phyloP scores from a whole-genome alignment of 2,888 invertebrate genomes.

The Apamea crenata region DNA sequence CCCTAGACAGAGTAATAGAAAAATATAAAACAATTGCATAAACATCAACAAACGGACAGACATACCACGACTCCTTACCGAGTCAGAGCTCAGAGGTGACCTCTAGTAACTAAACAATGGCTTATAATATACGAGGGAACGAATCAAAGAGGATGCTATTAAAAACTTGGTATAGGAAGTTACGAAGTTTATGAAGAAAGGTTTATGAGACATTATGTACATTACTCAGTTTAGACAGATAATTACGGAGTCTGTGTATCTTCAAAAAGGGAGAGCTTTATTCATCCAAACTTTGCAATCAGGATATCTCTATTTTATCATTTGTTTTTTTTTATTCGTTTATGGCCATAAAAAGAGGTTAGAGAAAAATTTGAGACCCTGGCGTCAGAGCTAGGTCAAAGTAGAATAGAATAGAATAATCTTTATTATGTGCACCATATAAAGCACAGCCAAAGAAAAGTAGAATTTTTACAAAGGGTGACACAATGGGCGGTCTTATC shows the following conservation, averaged over 20 bases:
- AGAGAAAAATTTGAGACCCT: background rate
- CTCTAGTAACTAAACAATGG: constrained; percentile 70
- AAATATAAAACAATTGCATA: constrained; percentile 88
- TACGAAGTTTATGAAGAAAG: constrained; percentile 44
- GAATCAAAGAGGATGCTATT: constrained; percentile 57
- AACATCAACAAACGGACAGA: constrained; percentile 79
- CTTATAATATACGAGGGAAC: constrained; percentile 58
- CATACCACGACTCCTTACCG: constrained; percentile 77
- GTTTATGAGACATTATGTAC: constrained; percentile 41
- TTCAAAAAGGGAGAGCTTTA: constrained; percentile 13
- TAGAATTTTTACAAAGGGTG: too few relatives aligned
- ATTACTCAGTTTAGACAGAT: constrained; percentile 47
- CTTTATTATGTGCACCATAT: too few relatives aligned
- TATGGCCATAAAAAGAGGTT: background rate
- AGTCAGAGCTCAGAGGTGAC: constrained; percentile 69
- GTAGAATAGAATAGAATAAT: too few relatives aligned
- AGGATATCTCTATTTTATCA: background rate
- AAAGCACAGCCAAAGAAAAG: too few relatives aligned
- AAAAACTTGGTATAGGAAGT: constrained; percentile 56
- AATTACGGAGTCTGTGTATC: constrained; percentile 17
- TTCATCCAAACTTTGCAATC: background rate
- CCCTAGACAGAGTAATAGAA: constrained; percentile 72
- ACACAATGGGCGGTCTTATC: too few relatives aligned
- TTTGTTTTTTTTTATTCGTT: background rate
- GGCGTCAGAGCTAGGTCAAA: too few relatives aligned